Evolutionary conservation across 2,888 invertebrate species (phyloP).

Genomic region (Perithous albicinctus): DNA sequence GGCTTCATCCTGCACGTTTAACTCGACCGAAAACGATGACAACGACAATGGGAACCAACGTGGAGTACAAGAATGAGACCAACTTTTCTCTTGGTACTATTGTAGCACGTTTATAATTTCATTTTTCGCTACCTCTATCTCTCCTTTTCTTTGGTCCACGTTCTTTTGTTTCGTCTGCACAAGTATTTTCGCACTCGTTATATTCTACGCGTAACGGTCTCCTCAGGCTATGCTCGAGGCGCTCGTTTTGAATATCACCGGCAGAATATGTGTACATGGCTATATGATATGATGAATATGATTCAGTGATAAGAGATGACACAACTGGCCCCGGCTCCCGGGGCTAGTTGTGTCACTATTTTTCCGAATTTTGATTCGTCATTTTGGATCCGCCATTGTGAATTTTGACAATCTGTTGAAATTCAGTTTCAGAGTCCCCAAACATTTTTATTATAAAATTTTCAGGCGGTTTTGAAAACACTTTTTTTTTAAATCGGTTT

Average conservation of each 20-base stretch:
- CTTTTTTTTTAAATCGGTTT: too few species aligned
- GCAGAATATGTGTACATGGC: not conserved
- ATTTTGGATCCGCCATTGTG: too few species aligned
- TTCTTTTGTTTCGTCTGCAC: not conserved
- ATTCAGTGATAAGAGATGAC: not conserved
- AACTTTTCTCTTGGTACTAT: conserved; percentile 15
- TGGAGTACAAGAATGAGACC: not conserved
- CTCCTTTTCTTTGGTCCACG: not conserved
- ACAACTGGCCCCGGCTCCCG: too few species aligned
- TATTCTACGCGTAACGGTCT: conserved; percentile 6
- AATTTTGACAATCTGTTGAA: too few species aligned
- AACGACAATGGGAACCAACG: conserved; percentile 10
- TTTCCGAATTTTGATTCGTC: too few species aligned
- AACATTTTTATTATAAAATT: too few species aligned
- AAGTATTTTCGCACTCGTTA: conserved; percentile 23
- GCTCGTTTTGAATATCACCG: conserved; percentile 29
- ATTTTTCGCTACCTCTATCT: conserved; percentile 3
- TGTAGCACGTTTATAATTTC: conserved; percentile 6
- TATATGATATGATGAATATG: not conserved
- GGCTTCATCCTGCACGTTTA: not conserved
- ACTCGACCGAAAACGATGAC: not conserved
- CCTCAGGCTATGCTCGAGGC: conserved; percentile 17
- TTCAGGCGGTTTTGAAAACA: too few species aligned
- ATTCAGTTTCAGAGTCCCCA: too few species aligned
- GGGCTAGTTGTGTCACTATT: too few species aligned